These are phyloP conservation scores for Tragelaphus buxtoni DNA, from an alignment of 2,113 vertebrate species.

Conservation along the genomic window DNA sequence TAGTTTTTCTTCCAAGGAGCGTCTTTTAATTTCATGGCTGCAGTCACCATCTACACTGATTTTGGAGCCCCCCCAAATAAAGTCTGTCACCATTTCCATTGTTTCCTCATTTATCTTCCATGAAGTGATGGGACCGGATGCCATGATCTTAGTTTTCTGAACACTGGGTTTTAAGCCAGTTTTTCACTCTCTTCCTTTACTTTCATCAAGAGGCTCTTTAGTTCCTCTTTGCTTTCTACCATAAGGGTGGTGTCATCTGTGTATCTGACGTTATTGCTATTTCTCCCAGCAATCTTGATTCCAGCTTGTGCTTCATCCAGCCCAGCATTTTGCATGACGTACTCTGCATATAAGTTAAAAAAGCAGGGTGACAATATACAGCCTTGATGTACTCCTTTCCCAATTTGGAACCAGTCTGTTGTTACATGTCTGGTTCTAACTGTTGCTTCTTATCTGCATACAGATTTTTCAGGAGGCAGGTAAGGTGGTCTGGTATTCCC, in stretches of 20 bases:
- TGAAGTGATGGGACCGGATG: background rate
- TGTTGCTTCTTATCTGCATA: background rate
- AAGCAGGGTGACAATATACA: background rate
- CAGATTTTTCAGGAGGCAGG: background rate
- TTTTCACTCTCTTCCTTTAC: background rate
- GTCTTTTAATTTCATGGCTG: background rate
- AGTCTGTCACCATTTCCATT: background rate
- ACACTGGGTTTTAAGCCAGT: background rate
- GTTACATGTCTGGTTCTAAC: background rate
- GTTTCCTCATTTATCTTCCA: background rate
- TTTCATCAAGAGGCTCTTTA: background rate
- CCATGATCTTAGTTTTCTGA: background rate
- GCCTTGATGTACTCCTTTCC: background rate
- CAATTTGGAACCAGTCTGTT: background rate
- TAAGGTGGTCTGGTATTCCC: background rate
- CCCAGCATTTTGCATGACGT: accelerated
- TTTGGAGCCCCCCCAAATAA: background rate
- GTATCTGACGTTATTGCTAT: background rate
- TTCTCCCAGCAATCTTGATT: background rate
- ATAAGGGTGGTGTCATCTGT: background rate
- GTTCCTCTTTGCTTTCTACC: background rate
- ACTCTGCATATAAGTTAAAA: background rate
- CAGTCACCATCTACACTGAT: background rate
- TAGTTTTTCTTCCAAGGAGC: background rate
- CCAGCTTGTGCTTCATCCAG: background rate